Conservation (phyloP, 2,888 invertebrate genomes). For the Dasysyrphus albostriatus region DNA sequence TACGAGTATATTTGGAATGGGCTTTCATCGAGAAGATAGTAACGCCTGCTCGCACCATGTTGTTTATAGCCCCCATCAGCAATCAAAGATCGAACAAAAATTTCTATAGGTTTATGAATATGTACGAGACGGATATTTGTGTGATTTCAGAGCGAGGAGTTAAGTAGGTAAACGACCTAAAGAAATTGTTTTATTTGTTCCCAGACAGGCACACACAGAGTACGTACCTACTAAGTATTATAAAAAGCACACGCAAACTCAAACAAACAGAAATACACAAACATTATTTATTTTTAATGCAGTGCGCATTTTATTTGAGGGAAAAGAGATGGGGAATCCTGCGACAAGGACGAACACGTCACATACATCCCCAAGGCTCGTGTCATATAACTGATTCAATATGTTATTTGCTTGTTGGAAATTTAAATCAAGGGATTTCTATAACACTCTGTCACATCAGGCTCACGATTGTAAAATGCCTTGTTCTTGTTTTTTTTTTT, state of each 20-base stretch:
- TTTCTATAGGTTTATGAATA: slow-evolving; percentile 16
- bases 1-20: not conserved
- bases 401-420: slow-evolving; percentile 24
- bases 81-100: slow-evolving; percentile 64
- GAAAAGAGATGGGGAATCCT: not conserved
- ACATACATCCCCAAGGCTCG: slow-evolving; percentile 16
- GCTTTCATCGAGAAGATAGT: slow-evolving; percentile 26
- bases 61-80: slow-evolving; percentile 54
- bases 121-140: slow-evolving; percentile 17
- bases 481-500: slow-evolving; percentile 36
- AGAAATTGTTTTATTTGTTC: slow-evolving; percentile 67
- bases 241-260: slow-evolving; percentile 13
- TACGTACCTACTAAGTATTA: not conserved
- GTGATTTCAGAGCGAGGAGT: not conserved
- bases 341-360: slow-evolving; percentile 28
- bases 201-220: slow-evolving; percentile 4
- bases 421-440: slow-evolving; percentile 56
- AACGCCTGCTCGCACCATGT: slow-evolving; percentile 45
- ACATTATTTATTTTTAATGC: slow-evolving; percentile 24
- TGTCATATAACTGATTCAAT: slow-evolving; percentile 45
- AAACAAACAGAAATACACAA: slow-evolving; percentile 9
- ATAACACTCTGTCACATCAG: slow-evolving; percentile 51
- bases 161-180: slow-evolving; percentile 7
- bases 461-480: slow-evolving; percentile 2
- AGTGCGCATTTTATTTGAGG: slow-evolving; percentile 13